phyloP scores from a whole-genome alignment of 2,797 vertebrate species.

The Corythornis leucogaster region DNA sequence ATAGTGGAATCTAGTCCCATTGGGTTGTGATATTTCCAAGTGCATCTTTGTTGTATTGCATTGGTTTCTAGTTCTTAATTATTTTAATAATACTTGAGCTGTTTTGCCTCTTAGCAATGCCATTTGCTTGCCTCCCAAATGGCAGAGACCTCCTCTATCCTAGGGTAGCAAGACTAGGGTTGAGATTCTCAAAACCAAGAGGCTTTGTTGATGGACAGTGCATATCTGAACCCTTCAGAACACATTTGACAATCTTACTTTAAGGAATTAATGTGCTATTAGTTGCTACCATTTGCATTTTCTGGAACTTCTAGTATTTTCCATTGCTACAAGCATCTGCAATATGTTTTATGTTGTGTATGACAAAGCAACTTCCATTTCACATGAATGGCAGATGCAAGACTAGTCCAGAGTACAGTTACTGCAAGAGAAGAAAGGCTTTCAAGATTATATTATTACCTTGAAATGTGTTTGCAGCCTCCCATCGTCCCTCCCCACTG shows the following conservation, averaged over 20 bases:
- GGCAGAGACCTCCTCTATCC: background rate
- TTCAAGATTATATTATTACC: background rate
- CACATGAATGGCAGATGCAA: background rate
- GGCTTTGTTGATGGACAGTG: background rate
- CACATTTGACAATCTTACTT: background rate
- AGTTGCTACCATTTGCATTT: background rate
- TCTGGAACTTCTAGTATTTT: background rate
- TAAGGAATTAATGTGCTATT: background rate
- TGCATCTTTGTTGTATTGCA: background rate
- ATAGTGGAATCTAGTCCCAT: background rate
- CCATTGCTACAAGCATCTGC: background rate
- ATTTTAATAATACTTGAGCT: background rate
- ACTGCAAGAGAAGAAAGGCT: background rate
- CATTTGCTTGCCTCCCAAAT: background rate
- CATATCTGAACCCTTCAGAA: background rate
- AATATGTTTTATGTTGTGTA: background rate
- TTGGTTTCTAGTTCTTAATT: background rate
- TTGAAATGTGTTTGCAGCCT: background rate
- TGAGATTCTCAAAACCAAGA: background rate
- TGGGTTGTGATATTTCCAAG: background rate
- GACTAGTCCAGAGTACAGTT: background rate
- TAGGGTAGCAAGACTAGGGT: background rate
- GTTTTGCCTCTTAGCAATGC: background rate
- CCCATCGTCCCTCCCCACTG: background rate
- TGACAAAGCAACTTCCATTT: background rate